A percentile compares a stretch with the other conserved stretches of the same genome.
These are phyloP conservation scores for Rallus limicola DNA, from an alignment of 2,113 vertebrate genomes.

Conservation along the genomic window DNA sequence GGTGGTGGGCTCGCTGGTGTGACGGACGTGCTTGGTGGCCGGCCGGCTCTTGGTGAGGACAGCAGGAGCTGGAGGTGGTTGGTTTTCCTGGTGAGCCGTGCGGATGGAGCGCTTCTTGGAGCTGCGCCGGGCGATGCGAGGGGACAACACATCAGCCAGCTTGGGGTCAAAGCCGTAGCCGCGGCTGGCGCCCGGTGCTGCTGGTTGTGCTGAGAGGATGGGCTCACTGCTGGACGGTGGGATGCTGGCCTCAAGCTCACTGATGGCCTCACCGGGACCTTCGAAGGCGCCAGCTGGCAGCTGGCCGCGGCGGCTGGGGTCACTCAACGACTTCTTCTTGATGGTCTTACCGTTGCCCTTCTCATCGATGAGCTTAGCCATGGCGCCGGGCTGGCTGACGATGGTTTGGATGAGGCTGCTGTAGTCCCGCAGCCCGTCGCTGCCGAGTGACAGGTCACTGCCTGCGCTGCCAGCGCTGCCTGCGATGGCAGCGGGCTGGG, in stretches of 20 bases:
- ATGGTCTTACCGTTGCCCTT: conserved; percentile 87
- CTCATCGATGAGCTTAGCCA: conserved; percentile 88
- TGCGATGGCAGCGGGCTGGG: conserved; percentile 63
- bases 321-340: conserved; percentile 97
- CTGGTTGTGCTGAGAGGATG: conserved; percentile 85
- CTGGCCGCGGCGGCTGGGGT: conserved; percentile 92
- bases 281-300: conserved; percentile 71
- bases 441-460: conserved; percentile 92
- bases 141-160: conserved; percentile 48
- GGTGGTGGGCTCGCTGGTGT: conserved; percentile 87
- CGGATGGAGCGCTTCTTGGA: conserved; percentile 87
- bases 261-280: conserved; percentile 84
- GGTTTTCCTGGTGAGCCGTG: conserved; percentile 77
- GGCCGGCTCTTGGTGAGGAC: conserved; percentile 63
- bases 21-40: conserved; percentile 83
- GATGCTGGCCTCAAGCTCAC: conserved; percentile 87
- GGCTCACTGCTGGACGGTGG: conserved; percentile 94
- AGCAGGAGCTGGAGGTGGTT: conserved; percentile 29
- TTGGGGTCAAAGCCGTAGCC: conserved; percentile 48
- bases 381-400: conserved; percentile 87
- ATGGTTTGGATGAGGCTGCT: conserved; percentile 91
- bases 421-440: conserved; percentile 87
- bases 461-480: conserved; percentile 86
- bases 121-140: conserved; percentile 77
- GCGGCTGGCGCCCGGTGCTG: background rate